Evolutionary conservation across 2,113 vertebrate genomes (phyloP), one percentile per base, ranked within the genome.

Genomic region (Phyllostomus discolor): DNA sequence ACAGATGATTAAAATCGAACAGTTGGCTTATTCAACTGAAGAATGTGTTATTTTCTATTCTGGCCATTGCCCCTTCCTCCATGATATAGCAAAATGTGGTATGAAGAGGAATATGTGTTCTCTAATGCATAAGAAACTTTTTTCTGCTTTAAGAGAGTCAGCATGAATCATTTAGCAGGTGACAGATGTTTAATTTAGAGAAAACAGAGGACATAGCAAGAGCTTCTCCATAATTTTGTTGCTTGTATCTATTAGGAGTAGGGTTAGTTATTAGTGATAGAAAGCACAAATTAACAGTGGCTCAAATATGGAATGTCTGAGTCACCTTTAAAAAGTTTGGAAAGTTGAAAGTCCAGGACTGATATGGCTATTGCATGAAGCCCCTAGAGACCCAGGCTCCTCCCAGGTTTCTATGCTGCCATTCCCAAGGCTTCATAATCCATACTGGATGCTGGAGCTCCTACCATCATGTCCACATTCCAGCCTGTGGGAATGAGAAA

Each of bases 11-110:
- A 80, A 20, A 87, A 83, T 48, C 31, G 64, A 70, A 88, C 82
- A 87, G 78, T 81, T 96, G 96, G 87, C 91, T 97, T 92, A 94
- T 95, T 98, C 97, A 95, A 85, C 84, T 86, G 62, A 91, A 94
- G 43, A 66, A 76, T 59, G 15, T 59, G 82, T 59, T 88, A 24
- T 78, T 72, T 91, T 31, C 97, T 95, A 95, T 97, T 98, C 97
- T 97, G 94, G 90, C 83, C 79, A 93, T 54, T 52, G 1, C 5
- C 4, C 22, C 15, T 54, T 48, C 38, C 4, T 17, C 22, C 48
- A 43, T 57, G 57, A 16, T 46, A 7, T 4, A 69, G 24, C 1
- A 84, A 67, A 79, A n/a, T 64, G 54, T 41, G 26, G 11, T 73
- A 41, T 33, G 38, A 41, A 66, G 70, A 75, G 95, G 91, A 95